Evolutionary conservation across 2,113 vertebrate species (phyloP), one percentile per base, ranked within the genome.

Genomic region (Chloebia gouldiae): DNA sequence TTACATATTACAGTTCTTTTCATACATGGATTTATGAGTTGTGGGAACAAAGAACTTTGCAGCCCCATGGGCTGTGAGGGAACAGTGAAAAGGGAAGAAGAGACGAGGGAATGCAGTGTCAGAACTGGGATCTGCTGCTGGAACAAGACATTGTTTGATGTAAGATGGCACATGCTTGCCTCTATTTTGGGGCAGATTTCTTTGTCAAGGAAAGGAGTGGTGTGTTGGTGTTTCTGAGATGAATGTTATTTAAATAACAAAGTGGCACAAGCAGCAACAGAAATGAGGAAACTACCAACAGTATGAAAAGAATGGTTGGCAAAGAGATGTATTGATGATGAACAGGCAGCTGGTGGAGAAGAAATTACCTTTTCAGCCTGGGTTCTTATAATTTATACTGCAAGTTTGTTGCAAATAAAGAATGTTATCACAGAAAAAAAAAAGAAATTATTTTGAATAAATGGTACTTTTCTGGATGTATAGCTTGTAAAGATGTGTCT

Each of bases 201-300:
- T 78, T 86, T 77, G 47, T 86, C 77, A 57, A 9, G 81, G 56
- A 8, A 75, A 88, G 85, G 79, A 94, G 79, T 18, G 73, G 60
- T 40, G 11, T 49, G 86, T 54, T 88, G 81, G 87, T 85, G 57
- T 79, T 95, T 90, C 63, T 72, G 54, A 85, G 82, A 40, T 18
- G 15, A 61, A 44, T 2, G 5, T 93, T 86, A 31, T 70, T 71
- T 94, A 93, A 95, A 91, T 87, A 95, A 64, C 22, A 25, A 68
- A 92, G 81, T 4, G 39, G 76, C 72, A 93, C 50, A 88, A 92
- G 68, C 87, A 95, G 72, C 88, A 93, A 88, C 94, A 95, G 68
- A 92, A 93, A 88, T 28, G 40, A 95, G 88, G 93, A 86, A 92
- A 92, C 80, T 65, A 79, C 72, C 83, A 95, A 90, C 82, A 92